A percentile compares a stretch with the other conserved stretches of the same genome.
phyloP scores from a whole-genome alignment of 2,797 vertebrate genomes.

The Pangasius krempfi region DNA sequence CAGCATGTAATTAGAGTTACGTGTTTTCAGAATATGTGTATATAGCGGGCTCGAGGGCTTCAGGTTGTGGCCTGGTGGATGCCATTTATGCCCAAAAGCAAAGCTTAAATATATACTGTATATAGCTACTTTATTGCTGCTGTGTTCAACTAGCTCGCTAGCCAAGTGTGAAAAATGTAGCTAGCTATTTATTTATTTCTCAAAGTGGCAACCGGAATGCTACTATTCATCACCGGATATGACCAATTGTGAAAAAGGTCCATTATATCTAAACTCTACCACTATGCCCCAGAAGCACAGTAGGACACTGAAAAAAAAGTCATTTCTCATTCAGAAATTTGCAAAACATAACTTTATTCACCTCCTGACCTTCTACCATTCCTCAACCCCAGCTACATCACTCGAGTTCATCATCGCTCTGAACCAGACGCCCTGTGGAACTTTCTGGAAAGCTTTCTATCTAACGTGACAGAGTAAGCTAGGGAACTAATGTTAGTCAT shows the following conservation, averaged over 20 bases:
- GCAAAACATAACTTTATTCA: no score
- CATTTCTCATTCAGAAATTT: not conserved
- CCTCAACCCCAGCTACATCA: not conserved
- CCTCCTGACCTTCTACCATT: not conserved
- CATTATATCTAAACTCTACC: no score
- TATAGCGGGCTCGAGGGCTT: not conserved
- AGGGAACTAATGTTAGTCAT: no score
- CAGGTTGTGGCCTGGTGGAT: not conserved
- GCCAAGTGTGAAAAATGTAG: not conserved
- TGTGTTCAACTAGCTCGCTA: not conserved
- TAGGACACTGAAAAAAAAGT: no score
- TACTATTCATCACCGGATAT: not conserved
- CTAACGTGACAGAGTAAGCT: not conserved
- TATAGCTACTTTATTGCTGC: not conserved
- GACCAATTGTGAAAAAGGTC: not conserved
- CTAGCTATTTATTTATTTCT: not conserved
- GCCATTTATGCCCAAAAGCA: not conserved
- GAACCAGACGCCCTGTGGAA: not conserved
- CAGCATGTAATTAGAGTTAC: slow-evolving; percentile 2
- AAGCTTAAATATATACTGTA: not conserved
- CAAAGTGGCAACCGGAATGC: not conserved
- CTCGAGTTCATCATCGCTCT: not conserved
- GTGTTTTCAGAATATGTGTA: not conserved
- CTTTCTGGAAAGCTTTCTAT: not conserved
- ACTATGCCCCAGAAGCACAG: no score